Base-by-base conservation (phyloP, 2,888 invertebrate species). In the Cynaeus angustus region DNA sequence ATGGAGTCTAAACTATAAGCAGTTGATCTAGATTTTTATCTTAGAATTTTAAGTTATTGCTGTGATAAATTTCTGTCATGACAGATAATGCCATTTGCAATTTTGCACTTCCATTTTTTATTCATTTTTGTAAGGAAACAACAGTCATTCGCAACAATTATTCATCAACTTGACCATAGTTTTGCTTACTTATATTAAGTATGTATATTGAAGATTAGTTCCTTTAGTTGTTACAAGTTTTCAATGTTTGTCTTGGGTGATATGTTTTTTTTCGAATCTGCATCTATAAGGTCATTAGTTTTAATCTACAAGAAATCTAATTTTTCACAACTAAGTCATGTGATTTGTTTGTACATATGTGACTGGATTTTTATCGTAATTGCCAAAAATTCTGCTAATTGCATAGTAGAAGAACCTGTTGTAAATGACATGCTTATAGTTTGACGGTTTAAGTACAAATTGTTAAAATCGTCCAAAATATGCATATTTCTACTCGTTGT, bases 41-140 rank as follows among this genome's bases (percentile, higher is more conserved):
- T 74, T 58, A 71, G 71, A 74, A 66, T 73, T 74, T 73, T 76
- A 76, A 76, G 76, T 77, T 72, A 73, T 80, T 82, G 77, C 81
- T 82, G 82, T 82, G 82, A 82, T 82, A 82, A 78, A 74, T 75
- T 76, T 79, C 79, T 76, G 78, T 82, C 81, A 82, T 82, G 81
- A 81, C 81, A 82, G 81, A 80, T 74, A 50, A 76, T 77, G 79
- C 80, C 78, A 79, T 79, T 77, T 72, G 52, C 66, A 72, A 45
- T 64, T 62, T 56, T 61, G 58, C 52, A 52, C 30, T 59, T 64
- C 48, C 50, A 46, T 66, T 55, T 65, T 45, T 7, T 16, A 38
- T n/a, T 45, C 43, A 28, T n/a, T 28, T 46, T 14, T 14, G 16
- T 46, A 46, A 46, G 9, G 46, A 37, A 48, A 30, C 13, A 59